Base-by-base conservation (phyloP, 2,797 vertebrate genomes). In the Varecia variegata region DNA sequence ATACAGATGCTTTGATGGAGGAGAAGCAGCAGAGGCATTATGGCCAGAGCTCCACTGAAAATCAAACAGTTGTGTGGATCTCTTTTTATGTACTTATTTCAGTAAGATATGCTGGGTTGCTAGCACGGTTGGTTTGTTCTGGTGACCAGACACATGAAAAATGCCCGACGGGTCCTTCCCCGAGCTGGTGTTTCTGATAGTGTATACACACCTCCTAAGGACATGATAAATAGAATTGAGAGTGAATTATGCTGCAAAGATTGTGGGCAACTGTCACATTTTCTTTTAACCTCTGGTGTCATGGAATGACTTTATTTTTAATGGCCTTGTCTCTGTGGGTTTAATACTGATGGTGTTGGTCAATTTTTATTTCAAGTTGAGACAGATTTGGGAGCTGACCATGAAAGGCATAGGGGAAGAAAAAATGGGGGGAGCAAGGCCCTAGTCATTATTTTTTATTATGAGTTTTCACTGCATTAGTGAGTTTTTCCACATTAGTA, bases 401-500 rank as follows among this genome's bases (percentile, higher is more conserved):
- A 67, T 73, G 91, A 96, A 93, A 94, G 94, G 67, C 56, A 81
- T 56, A 94, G 84, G 83, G 25, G 60, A 84, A 40, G 18, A 58
- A 58, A 43, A 65, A 50, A 5, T 8, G 4, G 35, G 35, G 14
- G 60, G 10, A 79, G 85, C 88, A 85, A 96, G 58, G 84, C 40
- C 74, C 93, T 90, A 38, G 97, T 98, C 97, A 97, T 97, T 80
- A 65, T 94, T 93, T 97, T 98, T 98, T 97, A 96, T 91, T 58
- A 84, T 84, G 89, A 90, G 89, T 45, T 74, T 91, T 97, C 92
- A 89, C 68, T 92, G 97, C 95, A 95, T 84, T 96, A 96, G 93
- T 91, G 97, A 97, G 60, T 97, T 97, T 98, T 98, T 95, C 97
- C 89, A 97, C 97, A 88, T 96, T 92, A 93, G 83, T 96, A 68